Percentiles rank a stretch among this genome's conserved stretches.
These are phyloP conservation scores for Zygogramma bicolorata DNA, from an alignment of 2,888 invertebrate genomes.

Conservation along the genomic window DNA sequence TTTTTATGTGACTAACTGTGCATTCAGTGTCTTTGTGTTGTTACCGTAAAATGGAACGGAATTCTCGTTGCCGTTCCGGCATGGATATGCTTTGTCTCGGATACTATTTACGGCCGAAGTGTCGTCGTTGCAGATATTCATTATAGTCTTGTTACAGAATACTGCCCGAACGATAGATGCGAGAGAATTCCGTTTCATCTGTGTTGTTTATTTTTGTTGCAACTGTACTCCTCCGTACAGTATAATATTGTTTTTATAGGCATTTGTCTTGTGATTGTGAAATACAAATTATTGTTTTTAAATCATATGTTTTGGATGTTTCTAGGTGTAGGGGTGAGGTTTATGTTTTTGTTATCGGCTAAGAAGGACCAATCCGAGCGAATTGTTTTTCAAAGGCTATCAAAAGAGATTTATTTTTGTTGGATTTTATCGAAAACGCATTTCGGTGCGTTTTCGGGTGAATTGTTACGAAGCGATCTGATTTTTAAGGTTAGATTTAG, in stretches of 20 bases:
- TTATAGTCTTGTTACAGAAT: neutral
- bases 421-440: conserved; percentile 24
- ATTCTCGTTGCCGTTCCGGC: neutral
- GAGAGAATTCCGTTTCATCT: conserved; percentile 1
- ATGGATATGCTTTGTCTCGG: neutral
- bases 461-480: conserved; percentile 37
- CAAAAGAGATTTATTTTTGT: conserved; percentile 32
- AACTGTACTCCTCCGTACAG: conserved; percentile 43
- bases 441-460: conserved; percentile 26
- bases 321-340: conserved; percentile 20
- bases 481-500: conserved; percentile 38
- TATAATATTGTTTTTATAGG: conserved; percentile 38
- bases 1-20: conserved; percentile 8
- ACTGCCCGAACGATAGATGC: neutral
- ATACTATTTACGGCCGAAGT: neutral
- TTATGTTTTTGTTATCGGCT: conserved; percentile 22
- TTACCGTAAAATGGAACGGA: neutral
- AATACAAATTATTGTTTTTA: conserved; percentile 26
- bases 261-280: conserved; percentile 32
- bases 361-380: conserved; percentile 33
- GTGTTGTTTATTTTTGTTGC: conserved; percentile 33
- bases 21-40: conserved; percentile 16
- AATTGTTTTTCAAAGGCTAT: conserved; percentile 19
- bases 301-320: conserved; percentile 27
- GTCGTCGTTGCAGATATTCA: neutral